phyloP scores from a whole-genome alignment of 2,113 vertebrate species.

The Pelobates fuscus region DNA sequence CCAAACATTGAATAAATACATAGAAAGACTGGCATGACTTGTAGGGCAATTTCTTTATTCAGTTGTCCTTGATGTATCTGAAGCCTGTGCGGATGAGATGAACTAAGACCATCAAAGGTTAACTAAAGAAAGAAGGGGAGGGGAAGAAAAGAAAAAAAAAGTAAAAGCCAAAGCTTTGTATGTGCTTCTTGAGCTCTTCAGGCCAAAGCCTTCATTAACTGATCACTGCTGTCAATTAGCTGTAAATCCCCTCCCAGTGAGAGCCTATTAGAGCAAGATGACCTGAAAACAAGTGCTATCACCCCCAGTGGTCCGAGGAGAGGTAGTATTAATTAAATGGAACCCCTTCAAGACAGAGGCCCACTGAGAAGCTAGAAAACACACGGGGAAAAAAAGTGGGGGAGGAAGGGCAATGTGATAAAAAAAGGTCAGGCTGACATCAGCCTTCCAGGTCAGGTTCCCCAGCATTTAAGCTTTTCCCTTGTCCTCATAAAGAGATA shows the following conservation, averaged over 20 bases:
- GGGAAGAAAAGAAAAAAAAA: no score
- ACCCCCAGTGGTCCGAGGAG: conserved; percentile 67
- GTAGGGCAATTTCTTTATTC: no score
- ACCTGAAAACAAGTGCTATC: conserved; percentile 74
- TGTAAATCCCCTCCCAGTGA: conserved; percentile 82
- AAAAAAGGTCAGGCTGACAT: background rate
- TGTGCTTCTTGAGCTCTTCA: conserved; percentile 24
- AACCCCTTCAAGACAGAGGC: conserved; percentile 53
- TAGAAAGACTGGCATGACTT: no score
- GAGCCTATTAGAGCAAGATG: conserved; percentile 77
- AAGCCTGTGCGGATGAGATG: no score
- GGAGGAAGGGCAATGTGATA: background rate
- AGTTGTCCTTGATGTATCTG: no score
- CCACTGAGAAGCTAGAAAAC: background rate
- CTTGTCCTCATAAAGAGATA: background rate
- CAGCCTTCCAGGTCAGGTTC: conserved; percentile 14
- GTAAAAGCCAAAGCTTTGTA: no score
- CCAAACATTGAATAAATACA: no score
- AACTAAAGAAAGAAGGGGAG: no score
- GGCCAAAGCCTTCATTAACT: conserved; percentile 64
- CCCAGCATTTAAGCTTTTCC: background rate
- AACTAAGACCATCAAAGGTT: no score
- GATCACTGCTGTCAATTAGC: conserved; percentile 75
- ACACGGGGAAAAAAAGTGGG: background rate
- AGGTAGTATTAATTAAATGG: conserved; percentile 68